Percentiles rank a stretch among this genome's conserved stretches.
These are phyloP conservation scores for Acromyrmex heyeri DNA, from an alignment of 1,140 invertebrate genomes.

Conservation along the genomic window DNA sequence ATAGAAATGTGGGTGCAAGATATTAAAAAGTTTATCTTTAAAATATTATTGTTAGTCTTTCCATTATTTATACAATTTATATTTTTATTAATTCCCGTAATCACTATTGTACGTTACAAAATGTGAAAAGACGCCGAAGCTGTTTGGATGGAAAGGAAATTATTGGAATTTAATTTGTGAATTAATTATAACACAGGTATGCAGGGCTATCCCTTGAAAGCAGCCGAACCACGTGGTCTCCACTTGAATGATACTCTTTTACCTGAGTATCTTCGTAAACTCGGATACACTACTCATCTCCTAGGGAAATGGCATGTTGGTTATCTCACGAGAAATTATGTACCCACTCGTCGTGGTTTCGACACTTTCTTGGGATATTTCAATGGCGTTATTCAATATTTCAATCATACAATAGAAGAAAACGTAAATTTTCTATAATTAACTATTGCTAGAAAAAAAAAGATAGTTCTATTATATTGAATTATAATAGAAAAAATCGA, in stretches of 20 bases:
- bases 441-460: background rate
- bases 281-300: conserved; percentile 81
- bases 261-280: conserved; percentile 86
- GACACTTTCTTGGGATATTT: conserved; percentile 90
- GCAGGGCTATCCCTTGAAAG: conserved; percentile 88
- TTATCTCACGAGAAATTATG: conserved; percentile 83
- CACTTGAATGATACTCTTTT: conserved; percentile 88
- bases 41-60: background rate
- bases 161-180: background rate
- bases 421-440: conserved; percentile 79
- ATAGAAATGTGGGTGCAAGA: background rate
- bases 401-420: conserved; percentile 83
- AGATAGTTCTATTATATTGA: background rate
- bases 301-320: conserved; percentile 86
- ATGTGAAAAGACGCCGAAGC: background rate
- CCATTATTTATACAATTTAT: background rate
- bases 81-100: background rate
- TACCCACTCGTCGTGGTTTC: conserved; percentile 89
- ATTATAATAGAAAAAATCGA: background rate
- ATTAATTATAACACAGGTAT: conserved; percentile 85
- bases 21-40: background rate
- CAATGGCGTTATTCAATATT: conserved; percentile 88
- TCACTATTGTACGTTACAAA: background rate
- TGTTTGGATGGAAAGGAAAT: background rate
- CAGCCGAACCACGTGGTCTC: conserved; percentile 87